phyloP scores from a whole-genome alignment of 2,113 vertebrate genomes.

The Malurus melanocephalus region DNA sequence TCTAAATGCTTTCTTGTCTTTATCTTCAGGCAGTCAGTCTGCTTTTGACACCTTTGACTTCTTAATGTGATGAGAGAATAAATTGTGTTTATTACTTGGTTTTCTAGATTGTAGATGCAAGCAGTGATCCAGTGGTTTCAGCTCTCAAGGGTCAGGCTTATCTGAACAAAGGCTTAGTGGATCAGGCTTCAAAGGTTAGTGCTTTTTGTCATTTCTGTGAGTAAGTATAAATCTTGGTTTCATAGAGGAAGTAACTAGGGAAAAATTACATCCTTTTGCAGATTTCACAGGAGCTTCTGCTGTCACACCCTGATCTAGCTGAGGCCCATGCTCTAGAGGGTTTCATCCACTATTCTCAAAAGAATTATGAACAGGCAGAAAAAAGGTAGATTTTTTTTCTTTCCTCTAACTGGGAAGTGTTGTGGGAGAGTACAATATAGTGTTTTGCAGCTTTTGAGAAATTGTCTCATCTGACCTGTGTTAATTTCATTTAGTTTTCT shows the following conservation, averaged over 20 bases:
- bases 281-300: constrained; percentile 81
- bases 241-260: background rate
- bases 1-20: background rate
- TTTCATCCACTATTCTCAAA: constrained; percentile 72
- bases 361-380: constrained; percentile 82
- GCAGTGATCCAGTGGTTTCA: constrained; percentile 75
- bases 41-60: background rate
- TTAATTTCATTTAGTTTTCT: constrained; percentile 78
- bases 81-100: background rate
- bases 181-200: constrained; percentile 83
- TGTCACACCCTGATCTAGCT: constrained; percentile 75
- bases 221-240: background rate
- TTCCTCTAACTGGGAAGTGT: background rate
- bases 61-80: background rate
- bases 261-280: constrained; percentile 45
- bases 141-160: constrained; percentile 80
- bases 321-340: constrained; percentile 80
- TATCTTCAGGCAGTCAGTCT: background rate
- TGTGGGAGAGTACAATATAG: background rate
- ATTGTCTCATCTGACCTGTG: background rate
- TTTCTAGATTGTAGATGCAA: constrained; percentile 80
- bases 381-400: constrained; percentile 73
- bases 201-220: background rate
- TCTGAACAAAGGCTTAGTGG: constrained; percentile 79
- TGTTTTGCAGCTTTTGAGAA: background rate